Conservation (phyloP, 2,888 invertebrate species). For the Netelia virgata region DNA sequence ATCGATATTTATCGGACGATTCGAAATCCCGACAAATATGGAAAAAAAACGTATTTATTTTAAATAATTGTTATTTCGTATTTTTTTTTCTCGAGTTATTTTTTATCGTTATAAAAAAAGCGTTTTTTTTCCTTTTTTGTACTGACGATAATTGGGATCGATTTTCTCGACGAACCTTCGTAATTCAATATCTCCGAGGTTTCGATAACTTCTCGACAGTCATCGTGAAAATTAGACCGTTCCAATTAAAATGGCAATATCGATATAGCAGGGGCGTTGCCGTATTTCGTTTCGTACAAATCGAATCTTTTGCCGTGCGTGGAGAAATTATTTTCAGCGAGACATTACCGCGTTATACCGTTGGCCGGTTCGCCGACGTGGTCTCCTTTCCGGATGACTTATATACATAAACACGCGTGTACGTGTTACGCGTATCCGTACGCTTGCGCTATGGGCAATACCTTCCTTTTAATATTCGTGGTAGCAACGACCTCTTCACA, state of each 20-base stretch:
- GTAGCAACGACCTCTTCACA: conserved; percentile 74
- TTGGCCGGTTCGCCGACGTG: conserved; percentile 32
- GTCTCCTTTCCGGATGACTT: conserved; percentile 64
- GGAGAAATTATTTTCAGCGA: conserved; percentile 41
- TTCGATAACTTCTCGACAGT: background rate
- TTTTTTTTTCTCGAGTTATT: too few relatives aligned
- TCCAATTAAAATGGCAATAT: background rate
- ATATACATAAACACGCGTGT: conserved; percentile 8
- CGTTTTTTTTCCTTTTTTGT: too few relatives aligned
- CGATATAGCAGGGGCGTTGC: background rate
- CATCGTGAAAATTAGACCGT: background rate
- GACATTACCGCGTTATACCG: conserved; percentile 11
- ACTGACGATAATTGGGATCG: too few relatives aligned
- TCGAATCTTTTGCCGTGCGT: conserved; percentile 38
- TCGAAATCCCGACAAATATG: too few relatives aligned
- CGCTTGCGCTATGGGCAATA: conserved; percentile 2
- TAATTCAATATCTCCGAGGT: too few relatives aligned
- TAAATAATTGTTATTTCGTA: too few relatives aligned
- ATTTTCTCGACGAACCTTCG: too few relatives aligned
- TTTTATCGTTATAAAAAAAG: too few relatives aligned
- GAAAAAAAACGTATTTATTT: too few relatives aligned
- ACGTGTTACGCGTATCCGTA: background rate
- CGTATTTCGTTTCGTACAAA: background rate
- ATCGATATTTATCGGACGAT: too few relatives aligned
- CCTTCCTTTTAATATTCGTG: conserved; percentile 51